phyloP scores from a whole-genome alignment of 2,113 vertebrate genomes.

The Ochotona curzoniae region DNA sequence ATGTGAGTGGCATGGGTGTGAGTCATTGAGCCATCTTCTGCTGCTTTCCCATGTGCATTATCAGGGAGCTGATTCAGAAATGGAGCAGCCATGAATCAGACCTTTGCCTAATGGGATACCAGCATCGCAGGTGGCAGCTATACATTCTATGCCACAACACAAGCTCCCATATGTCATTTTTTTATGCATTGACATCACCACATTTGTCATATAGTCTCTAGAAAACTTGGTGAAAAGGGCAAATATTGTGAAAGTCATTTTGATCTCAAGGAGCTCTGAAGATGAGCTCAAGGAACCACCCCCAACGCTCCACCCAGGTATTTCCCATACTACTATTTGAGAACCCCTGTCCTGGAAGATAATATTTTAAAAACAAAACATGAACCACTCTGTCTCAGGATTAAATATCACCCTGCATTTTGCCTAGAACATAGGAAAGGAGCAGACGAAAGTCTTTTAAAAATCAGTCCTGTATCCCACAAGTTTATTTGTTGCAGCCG shows the following conservation, averaged over 20 bases:
- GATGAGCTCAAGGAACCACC: background rate
- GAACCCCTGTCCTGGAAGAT: slow-evolving; percentile 6
- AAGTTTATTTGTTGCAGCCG: too few species aligned
- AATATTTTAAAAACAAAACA: background rate
- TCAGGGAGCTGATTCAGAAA: too few species aligned
- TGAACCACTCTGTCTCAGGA: background rate
- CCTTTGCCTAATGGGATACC: too few species aligned
- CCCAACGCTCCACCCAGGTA: too few species aligned
- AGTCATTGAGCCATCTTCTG: too few species aligned
- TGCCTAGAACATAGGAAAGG: background rate
- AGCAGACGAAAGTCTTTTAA: slow-evolving; percentile 21
- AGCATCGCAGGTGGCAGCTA: too few species aligned
- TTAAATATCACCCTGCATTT: background rate
- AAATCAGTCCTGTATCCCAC: background rate
- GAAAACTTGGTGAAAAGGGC: slow-evolving; percentile 29
- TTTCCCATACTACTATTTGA: background rate
- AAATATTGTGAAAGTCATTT: slow-evolving; percentile 15
- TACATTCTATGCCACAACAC: too few species aligned
- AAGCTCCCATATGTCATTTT: background rate
- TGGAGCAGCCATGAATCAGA: too few species aligned
- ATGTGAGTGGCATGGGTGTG: too few species aligned
- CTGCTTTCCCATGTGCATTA: too few species aligned
- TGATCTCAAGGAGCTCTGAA: background rate
- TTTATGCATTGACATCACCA: background rate
- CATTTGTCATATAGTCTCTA: background rate